Conservation (phyloP, 2,113 vertebrate genomes). For the Bos javanicus region DNA sequence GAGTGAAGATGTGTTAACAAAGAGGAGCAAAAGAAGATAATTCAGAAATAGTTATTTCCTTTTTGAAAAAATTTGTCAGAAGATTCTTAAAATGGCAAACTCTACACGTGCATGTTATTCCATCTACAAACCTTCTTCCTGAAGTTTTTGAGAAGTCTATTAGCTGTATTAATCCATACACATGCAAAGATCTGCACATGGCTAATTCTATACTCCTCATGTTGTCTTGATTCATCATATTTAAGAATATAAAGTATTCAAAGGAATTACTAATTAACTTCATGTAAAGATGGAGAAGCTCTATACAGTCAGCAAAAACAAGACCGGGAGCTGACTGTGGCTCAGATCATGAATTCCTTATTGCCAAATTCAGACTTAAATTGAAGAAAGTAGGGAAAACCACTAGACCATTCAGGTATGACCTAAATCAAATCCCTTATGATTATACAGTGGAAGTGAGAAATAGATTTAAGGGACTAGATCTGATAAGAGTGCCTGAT, state of each 20-base stretch:
- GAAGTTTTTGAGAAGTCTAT: neutral
- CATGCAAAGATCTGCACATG: neutral
- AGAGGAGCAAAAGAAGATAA: neutral
- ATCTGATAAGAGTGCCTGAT: too few species aligned
- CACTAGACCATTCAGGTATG: too few species aligned
- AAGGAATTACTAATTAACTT: neutral
- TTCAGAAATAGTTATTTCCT: neutral
- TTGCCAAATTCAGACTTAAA: too few species aligned
- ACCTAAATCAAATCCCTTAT: too few species aligned
- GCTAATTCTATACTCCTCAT: neutral
- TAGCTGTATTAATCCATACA: neutral
- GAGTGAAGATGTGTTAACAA: neutral
- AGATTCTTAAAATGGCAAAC: neutral
- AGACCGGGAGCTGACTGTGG: too few species aligned
- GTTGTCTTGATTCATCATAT: neutral
- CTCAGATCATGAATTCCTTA: too few species aligned
- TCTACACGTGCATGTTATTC: neutral
- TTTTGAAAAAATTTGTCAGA: neutral
- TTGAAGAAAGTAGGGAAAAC: too few species aligned
- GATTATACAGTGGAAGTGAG: too few species aligned
- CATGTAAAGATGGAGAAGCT: neutral
- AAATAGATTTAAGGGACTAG: too few species aligned
- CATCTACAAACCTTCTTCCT: neutral
- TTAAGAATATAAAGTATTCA: slow-evolving; percentile 12
- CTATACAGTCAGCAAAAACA: too few species aligned